phyloP scores from a whole-genome alignment of 2,888 invertebrate species.

The Entomobrya proxima region DNA sequence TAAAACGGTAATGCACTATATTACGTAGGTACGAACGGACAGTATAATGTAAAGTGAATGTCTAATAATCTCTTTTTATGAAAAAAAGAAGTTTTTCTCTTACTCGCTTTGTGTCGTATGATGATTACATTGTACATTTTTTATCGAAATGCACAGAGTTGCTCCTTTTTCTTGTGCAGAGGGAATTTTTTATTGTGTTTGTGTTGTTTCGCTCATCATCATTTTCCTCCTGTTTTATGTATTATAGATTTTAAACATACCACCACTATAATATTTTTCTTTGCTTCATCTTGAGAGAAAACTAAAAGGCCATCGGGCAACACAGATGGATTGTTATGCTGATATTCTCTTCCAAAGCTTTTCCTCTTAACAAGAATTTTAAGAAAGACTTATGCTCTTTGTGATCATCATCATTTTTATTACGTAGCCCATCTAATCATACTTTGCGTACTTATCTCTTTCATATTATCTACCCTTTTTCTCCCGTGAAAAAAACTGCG shows the following conservation, averaged over 20 bases:
- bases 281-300: not conserved
- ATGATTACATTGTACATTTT: not conserved
- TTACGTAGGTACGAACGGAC: not conserved
- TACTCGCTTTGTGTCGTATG: not conserved
- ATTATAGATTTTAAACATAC: conserved; percentile 42
- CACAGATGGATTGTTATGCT: not conserved
- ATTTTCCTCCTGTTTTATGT: conserved; percentile 33
- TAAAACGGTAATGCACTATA: conserved; percentile 26
- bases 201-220: conserved; percentile 31
- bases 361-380: conserved; percentile 22
- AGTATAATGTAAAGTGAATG: not conserved
- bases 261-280: conserved; percentile 6
- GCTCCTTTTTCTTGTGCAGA: conserved; percentile 37
- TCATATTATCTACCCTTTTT: conserved; percentile 39
- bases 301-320: not conserved
- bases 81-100: not conserved
- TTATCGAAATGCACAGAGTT: not conserved
- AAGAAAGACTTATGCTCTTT: conserved; percentile 31
- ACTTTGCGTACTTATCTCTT: conserved; percentile 42
- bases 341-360: conserved; percentile 4
- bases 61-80: not conserved
- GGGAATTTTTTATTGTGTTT: conserved; percentile 42
- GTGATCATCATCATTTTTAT: conserved; percentile 47
- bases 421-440: conserved; percentile 48
- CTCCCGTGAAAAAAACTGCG: conserved; percentile 1